phyloP scores from a whole-genome alignment of 1,140 invertebrate species.

The Aphaenogaster floridana region DNA sequence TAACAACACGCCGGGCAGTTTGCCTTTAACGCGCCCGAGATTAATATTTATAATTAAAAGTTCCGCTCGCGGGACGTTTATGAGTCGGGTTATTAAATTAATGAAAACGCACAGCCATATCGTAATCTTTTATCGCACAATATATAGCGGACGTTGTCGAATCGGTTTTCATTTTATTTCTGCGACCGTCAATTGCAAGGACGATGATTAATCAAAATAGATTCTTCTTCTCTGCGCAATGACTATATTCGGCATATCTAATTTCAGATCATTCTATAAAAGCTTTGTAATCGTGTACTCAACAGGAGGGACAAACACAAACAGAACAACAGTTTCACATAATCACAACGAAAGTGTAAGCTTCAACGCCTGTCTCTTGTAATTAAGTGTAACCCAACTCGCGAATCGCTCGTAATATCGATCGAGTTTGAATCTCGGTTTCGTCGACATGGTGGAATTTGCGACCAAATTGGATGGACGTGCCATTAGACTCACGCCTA shows the following conservation, averaged over 20 bases:
- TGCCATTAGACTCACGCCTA: conserved; percentile 25
- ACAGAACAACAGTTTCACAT: neutral
- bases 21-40: conserved; percentile 43
- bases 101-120: conserved; percentile 31
- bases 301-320: neutral
- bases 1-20: conserved; percentile 41
- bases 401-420: conserved; percentile 56
- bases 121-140: conserved; percentile 49
- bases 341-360: conserved; percentile 44
- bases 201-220: neutral
- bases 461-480: conserved; percentile 1
- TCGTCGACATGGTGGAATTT: conserved; percentile 13
- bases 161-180: conserved; percentile 16
- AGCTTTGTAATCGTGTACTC: conserved; percentile 32
- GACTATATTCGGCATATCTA: neutral
- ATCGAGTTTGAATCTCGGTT: conserved; percentile 37
- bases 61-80: conserved; percentile 15
- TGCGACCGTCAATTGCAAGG: neutral
- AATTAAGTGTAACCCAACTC: conserved; percentile 56
- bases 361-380: conserved; percentile 38
- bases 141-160: neutral
- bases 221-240: neutral
- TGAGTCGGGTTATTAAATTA: conserved; percentile 59
- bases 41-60: conserved; percentile 63
- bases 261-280: conserved; percentile 23